Percentiles rank a stretch among this genome's conserved stretches.
phyloP scores from a whole-genome alignment of 2,888 invertebrate species.

The Macropis europaea region DNA sequence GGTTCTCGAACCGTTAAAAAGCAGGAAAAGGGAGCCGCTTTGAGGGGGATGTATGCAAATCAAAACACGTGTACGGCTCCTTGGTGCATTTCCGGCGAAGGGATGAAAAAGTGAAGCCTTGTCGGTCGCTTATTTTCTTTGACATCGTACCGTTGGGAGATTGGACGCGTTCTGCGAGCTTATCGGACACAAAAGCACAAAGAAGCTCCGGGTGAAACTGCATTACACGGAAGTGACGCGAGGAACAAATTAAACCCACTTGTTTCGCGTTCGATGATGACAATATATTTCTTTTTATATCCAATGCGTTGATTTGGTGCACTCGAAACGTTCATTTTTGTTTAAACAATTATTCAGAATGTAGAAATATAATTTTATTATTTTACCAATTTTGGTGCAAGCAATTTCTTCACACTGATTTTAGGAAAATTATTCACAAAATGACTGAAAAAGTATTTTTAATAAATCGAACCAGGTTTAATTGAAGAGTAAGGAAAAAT shows the following conservation, averaged over 20 bases:
- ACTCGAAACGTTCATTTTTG: too few relatives aligned
- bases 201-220: slow-evolving; percentile 9
- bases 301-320: too few relatives aligned
- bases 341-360: too few relatives aligned
- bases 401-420: too few relatives aligned
- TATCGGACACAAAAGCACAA: background rate
- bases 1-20: slow-evolving; percentile 11
- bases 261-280: background rate
- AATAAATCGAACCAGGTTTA: too few relatives aligned
- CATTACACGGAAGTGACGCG: background rate
- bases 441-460: too few relatives aligned
- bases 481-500: too few relatives aligned
- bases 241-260: background rate
- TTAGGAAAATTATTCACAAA: too few relatives aligned
- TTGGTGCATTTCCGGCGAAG: background rate
- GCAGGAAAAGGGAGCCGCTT: background rate
- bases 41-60: slow-evolving; percentile 22
- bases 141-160: slow-evolving; percentile 8
- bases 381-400: too few relatives aligned
- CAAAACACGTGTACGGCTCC: slow-evolving; percentile 5
- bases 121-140: slow-evolving; percentile 25
- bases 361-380: too few relatives aligned
- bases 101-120: background rate
- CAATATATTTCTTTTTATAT: too few relatives aligned
- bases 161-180: background rate